Base-by-base conservation (phyloP, 2,797 vertebrate genomes). In the Ibycter americanus region DNA sequence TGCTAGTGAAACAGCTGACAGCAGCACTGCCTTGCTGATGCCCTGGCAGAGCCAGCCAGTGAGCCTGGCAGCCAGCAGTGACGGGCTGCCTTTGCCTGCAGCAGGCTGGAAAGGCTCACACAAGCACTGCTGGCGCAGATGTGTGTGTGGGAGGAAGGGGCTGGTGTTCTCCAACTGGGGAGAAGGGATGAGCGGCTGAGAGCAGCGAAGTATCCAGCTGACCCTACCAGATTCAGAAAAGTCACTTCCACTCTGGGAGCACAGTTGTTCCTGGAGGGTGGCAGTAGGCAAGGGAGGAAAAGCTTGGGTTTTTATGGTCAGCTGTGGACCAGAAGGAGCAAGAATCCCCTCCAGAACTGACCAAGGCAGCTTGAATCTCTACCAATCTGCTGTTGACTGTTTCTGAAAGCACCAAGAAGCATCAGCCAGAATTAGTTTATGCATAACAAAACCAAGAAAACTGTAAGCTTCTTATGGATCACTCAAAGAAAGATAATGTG, bases 401-500 rank as follows among this genome's bases (percentile, higher is more conserved):
- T 90, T 36, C 74, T 71, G 66, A 87, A 84, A 79, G 55, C 74
- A 90, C n/a, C 4, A 15, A 51, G 32, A 90, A 81, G 4, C 16
- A 84, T 36, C 66, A 84, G 42, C 12, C 49, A 81, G 71, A 73
- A 83, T 54, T 73, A 73, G 13, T 68, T 81, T 12, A 26, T 40
- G 20, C 40, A 31, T 11, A 74, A 73, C 16, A 49, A 85, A 59
- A 27, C 26, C 49, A 54, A 80, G 83, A 61, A 78, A 83, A 67
- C 5, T 2, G 1, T 36, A 38, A 87, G 17, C 44, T 56, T 55
- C 71, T 67, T 80, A n/a, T 1, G 4, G 34, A 42, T 77, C 58
- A 31, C 61, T 67, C 12, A 3, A 12, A 46, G 47, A 83, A 40
- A 66, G 59, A 31, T 5, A 81, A 47, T 0, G 0, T 5, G 31